Evolutionary conservation across 2,113 vertebrate species (phyloP).

Genomic region (Orthonyx spaldingii): DNA sequence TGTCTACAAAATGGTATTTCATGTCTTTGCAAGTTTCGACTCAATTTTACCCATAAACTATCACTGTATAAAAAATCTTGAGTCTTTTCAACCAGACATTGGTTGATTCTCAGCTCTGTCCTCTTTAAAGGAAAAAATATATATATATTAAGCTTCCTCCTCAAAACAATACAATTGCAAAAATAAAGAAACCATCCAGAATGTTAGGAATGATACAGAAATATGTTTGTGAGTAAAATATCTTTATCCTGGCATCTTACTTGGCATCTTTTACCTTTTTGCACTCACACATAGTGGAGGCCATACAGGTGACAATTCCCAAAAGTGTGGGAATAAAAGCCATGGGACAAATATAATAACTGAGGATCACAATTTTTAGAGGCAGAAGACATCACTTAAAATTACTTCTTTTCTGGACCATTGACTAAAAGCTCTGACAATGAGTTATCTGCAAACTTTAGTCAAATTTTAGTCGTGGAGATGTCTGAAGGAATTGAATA

Average conservation of each 20-base stretch:
- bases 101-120: not conserved
- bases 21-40: not conserved
- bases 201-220: not conserved
- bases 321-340: not conserved
- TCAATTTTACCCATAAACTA: not conserved
- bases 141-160: not conserved
- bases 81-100: not conserved
- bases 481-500: not conserved
- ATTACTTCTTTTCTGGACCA: fast-evolving
- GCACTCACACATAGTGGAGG: not conserved
- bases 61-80: not conserved
- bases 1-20: not conserved
- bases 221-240: not conserved
- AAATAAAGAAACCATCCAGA: not conserved
- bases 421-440: not conserved
- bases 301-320: not conserved
- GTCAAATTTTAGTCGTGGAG: not conserved
- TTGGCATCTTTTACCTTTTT: not conserved
- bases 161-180: not conserved
- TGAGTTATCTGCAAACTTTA: not conserved
- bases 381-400: not conserved
- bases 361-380: not conserved
- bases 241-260: not conserved
- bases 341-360: not conserved
- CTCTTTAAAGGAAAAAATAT: not conserved